These are phyloP conservation scores for Amazona guildingii DNA, from an alignment of 2,113 vertebrate species.

Conservation along the genomic window DNA sequence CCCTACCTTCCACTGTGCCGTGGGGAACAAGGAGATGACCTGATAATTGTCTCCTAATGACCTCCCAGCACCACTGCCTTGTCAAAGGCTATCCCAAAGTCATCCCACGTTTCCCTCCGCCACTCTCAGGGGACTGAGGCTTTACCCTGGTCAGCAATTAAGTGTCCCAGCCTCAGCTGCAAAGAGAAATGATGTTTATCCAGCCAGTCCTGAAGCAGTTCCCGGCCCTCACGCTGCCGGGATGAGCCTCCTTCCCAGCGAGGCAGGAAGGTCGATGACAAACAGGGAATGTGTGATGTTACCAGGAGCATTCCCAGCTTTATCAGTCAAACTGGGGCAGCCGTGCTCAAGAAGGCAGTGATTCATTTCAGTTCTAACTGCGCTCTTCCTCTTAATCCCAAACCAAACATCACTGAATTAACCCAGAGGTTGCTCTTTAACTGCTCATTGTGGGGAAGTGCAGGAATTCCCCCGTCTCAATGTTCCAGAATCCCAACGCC, in stretches of 20 bases:
- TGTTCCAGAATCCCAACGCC: background rate
- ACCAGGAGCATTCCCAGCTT: background rate
- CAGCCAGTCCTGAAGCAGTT: background rate
- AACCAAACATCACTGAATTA: background rate
- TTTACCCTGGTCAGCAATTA: background rate
- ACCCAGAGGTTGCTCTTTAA: background rate
- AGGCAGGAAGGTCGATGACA: background rate
- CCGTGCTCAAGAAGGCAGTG: background rate
- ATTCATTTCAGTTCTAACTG: background rate
- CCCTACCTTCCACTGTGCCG: background rate
- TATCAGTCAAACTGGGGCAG: background rate
- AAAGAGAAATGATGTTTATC: background rate
- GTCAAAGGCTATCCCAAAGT: background rate
- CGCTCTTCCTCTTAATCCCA: background rate
- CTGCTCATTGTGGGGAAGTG: fast-evolving
- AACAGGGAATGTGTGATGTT: background rate
- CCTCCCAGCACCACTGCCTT: background rate
- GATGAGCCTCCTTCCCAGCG: background rate
- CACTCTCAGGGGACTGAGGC: background rate
- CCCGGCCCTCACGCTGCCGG: background rate
- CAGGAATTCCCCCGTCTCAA: fast-evolving
- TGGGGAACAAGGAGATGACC: background rate
- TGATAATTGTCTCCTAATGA: fast-evolving
- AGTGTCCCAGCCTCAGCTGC: background rate
- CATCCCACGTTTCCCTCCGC: background rate